phyloP scores from a whole-genome alignment of 2,113 vertebrate species.

The Lagopus leucura region DNA sequence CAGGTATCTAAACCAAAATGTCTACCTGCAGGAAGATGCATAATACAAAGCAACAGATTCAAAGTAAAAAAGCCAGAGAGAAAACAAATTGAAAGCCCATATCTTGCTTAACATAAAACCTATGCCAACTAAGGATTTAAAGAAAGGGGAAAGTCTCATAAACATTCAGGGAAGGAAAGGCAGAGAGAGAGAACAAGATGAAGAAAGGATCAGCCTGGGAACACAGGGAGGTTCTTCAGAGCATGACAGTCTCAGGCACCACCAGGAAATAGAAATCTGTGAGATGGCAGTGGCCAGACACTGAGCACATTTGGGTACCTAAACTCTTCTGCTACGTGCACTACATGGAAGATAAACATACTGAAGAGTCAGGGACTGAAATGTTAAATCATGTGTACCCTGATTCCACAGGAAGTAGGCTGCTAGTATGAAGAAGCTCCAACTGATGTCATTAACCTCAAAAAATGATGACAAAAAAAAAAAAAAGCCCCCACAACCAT shows the following conservation, averaged over 20 bases:
- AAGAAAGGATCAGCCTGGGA: background rate
- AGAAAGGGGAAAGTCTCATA: background rate
- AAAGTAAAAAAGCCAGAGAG: background rate
- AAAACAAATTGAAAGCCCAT: background rate
- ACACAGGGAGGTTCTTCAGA: background rate
- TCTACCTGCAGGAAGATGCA: background rate
- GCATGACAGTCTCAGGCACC: background rate
- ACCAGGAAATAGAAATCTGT: background rate
- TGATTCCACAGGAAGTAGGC: background rate
- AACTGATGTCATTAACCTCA: background rate
- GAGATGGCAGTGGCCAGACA: background rate
- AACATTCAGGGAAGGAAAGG: background rate
- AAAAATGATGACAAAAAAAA: background rate
- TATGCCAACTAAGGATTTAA: background rate
- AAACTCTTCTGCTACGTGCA: background rate
- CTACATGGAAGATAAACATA: background rate
- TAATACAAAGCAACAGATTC: background rate
- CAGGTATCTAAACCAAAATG: background rate
- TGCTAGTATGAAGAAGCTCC: background rate
- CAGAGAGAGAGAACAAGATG: background rate
- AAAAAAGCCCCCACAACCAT: background rate
- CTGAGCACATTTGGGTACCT: background rate
- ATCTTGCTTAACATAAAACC: background rate
- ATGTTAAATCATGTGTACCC: background rate
- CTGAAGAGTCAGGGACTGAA: background rate